Evolutionary conservation across 2,888 invertebrate species (phyloP), one percentile per base, ranked within the genome.

Genomic region (Oscheius sp.): DNA sequence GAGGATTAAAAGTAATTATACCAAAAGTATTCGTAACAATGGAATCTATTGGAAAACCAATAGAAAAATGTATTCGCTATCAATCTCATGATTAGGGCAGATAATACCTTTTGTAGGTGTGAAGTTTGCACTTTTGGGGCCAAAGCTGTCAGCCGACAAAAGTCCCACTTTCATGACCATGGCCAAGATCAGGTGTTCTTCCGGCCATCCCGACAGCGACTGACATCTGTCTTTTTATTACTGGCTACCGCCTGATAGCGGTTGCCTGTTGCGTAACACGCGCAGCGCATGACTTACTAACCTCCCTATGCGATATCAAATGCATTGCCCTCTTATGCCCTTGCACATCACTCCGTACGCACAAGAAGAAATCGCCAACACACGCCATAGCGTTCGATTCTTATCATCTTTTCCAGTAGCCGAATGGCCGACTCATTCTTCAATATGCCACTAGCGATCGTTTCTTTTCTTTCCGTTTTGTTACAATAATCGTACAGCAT

Each of bases 201-300:
- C 52, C 52, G 52, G 52, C 52, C 27, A 27, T 52, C 27, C 52
- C 25, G 0, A n/a, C 42, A 42, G 4, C 55, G 61, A 61, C 29
- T 61, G 61, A 61, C 61, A 61, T 61, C 61, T 61, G 61, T 55
- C 61, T 61, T 61, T 55, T 61, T 61, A 61, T 61, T 61, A 61
- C 45, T 29, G 61, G 45, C 61, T 61, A 42, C 61, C 61, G 61
- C 29, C 61, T 61, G 61, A 61, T 61, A 61, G 61, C 45, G 42
- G 31, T 15, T 45, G 42, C 61, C 61, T 42, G 61, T 61, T 61
- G 61, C 61, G 61, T 61, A 61, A 61, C 45, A 17, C 61, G 61
- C 61, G 61, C 61, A 61, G 61, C 61, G 61, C 61, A 61, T 61
- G 61, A 61, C 61, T 61, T 61, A 61, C 61, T 61, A 61, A 29